Evolutionary conservation across 1,140 invertebrate species (phyloP), one percentile per base, ranked within the genome.

Genomic region (Dendrolimus punctatus): DNA sequence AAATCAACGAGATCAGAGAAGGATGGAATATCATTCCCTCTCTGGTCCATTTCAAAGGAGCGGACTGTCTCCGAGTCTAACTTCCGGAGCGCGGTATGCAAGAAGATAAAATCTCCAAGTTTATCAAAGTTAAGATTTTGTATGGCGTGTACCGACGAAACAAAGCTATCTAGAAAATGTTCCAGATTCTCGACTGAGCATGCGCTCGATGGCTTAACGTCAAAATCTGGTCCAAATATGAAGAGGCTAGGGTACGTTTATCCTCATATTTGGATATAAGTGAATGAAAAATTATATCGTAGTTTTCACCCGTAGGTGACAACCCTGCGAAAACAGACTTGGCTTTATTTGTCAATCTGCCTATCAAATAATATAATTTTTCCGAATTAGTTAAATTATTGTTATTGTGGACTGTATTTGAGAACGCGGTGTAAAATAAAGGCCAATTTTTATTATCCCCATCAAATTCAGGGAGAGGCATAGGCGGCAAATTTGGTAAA

Each of bases 31-130:
- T 43, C 43, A n/a, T 39, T 23, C 6, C 47, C 44, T 36, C 51
- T 47, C 41, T 51, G 46, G 7, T 43, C 39, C 40, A 53, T 40
- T 53, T 59, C 57, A 40, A 55, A 55, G 8, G 53, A 48, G 8
- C 58, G 58, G 8, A 40, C 10, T 4, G 53, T 55, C 6, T 55
- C 49, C 6, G 6, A 36, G 8, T 49, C 42, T 4, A 50, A 42
- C 39, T 53, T 58, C 42, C 44, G 44, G 36, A 53, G 40, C 6
- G 43, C 43, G 6, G 51, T 53, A 51, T 51, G 54, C 41, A 59
- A 39, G 46, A 59, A 51, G 23, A 59, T 54, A 42, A 54, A 58
- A 50, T 58, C 57, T 5, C 9, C 40, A 46, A 56, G 43, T 5
- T 40, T 8, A 37, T 38, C 38, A 10, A 56, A 37, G 4, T 55